Evolutionary conservation across 1,140 invertebrate genomes (phyloP).

Genomic region (Papilio polytes): DNA sequence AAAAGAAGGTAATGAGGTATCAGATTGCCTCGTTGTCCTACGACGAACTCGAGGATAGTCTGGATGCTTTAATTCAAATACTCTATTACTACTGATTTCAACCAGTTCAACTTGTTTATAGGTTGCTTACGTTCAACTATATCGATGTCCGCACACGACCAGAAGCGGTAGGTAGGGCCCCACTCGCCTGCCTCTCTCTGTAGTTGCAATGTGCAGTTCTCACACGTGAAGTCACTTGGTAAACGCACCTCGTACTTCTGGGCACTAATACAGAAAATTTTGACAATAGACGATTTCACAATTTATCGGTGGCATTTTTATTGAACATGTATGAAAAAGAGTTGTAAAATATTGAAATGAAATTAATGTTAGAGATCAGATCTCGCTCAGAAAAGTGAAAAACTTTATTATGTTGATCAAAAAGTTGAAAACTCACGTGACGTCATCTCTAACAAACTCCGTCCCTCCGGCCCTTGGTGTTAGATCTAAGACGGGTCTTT

Average conservation of each 20-base stretch:
- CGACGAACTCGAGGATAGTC: too few relatives aligned
- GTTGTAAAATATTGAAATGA: too few relatives aligned
- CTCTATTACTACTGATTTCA: too few relatives aligned
- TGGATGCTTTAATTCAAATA: too few relatives aligned
- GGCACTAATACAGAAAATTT: constrained; percentile 85
- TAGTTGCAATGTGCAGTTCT: constrained; percentile 94
- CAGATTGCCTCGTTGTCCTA: too few relatives aligned
- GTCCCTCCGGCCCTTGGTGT: constrained; percentile 91
- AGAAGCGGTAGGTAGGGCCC: constrained; percentile 93
- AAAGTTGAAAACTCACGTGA: constrained; percentile 85
- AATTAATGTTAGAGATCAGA: too few relatives aligned
- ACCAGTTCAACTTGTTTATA: too few relatives aligned
- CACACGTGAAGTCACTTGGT: constrained; percentile 92
- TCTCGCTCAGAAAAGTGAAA: too few relatives aligned
- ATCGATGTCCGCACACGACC: constrained; percentile 98
- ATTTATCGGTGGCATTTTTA: too few relatives aligned
- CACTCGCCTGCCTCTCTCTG: constrained; percentile 95
- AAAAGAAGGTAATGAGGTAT: not conserved
- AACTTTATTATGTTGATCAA: not conserved
- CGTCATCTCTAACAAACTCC: constrained; percentile 92
- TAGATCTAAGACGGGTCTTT: constrained; percentile 92
- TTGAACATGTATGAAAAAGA: too few relatives aligned
- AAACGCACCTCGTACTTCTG: constrained; percentile 91
- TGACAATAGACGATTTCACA: too few relatives aligned
- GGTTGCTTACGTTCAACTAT: constrained; percentile 85